Evolutionary conservation across 2,888 invertebrate genomes (phyloP), one percentile per base, ranked within the genome.

Genomic region (Acrocyrtus sp.): DNA sequence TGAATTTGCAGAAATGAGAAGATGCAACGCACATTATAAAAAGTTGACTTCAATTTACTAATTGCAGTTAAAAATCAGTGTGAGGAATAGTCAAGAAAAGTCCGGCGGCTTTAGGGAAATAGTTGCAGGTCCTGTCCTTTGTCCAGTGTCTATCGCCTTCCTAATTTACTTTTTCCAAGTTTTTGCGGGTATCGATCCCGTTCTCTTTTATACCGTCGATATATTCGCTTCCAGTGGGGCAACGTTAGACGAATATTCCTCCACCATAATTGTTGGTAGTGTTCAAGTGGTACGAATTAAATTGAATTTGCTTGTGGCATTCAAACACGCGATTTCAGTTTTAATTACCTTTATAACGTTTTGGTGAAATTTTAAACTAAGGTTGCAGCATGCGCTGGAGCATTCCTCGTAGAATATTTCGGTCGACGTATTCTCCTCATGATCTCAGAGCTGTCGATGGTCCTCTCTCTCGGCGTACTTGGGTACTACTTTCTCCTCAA

Each of bases 211-310:
- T 57, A 79, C 78, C 1, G 80, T 80, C 6, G 78, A 78, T 56
- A 80, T 80, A 47, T 80, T 80, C 53, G 22, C 61, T 6, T 63
- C 68, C 2, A 53, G 72, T 12, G 79, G 78, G 1, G 66, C 73
- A 0, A 61, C 61, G 4, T 86, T 93, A 24, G 84, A 87, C 10
- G 83, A 89, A 0, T 86, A 88, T 39, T 83, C 88, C 6, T 89
- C 92, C 0, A 89, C 93, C 0, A 93, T 95, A 45, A 88, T 94
- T 53, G 90, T 96, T 41, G 95, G 94, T 10, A 87, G 88, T 0
- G 91, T 95, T 81, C 95, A 95, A 85, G 91, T 94, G 0, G 81
- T 89, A 66, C 56, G 57, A 43, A 47, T 53, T 22, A 29, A 24
- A 3, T 15, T 54, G 21, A 8, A 60, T 47, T 45, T 26, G n/a